Percentiles rank a stretch among this genome's conserved stretches.
These are phyloP conservation scores for Thereuonema tuberculata DNA, from an alignment of 1,140 invertebrate species.

Conservation along the genomic window DNA sequence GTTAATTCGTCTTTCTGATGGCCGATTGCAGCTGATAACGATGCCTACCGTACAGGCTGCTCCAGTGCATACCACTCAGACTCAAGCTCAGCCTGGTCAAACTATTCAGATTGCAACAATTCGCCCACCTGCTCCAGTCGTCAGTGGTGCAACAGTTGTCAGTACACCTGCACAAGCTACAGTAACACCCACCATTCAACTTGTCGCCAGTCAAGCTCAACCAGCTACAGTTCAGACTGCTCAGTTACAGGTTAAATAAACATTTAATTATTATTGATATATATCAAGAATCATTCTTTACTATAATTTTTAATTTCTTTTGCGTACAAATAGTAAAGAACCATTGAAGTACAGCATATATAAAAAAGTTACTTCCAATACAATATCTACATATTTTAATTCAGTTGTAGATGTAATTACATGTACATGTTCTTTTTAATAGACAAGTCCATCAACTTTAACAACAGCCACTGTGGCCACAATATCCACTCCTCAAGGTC, in stretches of 20 bases:
- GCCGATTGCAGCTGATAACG: constrained; percentile 74
- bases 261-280: constrained; percentile 24
- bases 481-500: constrained; percentile 11
- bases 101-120: constrained; percentile 15
- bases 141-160: constrained; percentile 9
- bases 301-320: too few species aligned
- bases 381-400: too few species aligned
- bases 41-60: constrained; percentile 30
- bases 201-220: constrained; percentile 18
- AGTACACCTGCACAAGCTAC: constrained; percentile 12
- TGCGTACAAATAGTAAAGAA: too few species aligned
- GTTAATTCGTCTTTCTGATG: constrained; percentile 80
- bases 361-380: too few species aligned
- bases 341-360: too few species aligned
- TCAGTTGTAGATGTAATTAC: too few species aligned
- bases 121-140: constrained; percentile 12
- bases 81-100: constrained; percentile 12
- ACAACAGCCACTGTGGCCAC: constrained; percentile 15
- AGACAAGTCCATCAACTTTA: neutral
- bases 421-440: neutral
- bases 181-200: constrained; percentile 16
- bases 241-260: constrained; percentile 7
- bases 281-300: too few species aligned
- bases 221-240: constrained; percentile 13
- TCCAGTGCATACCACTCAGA: constrained; percentile 23